Evolutionary conservation across 2,888 invertebrate species (phyloP), one percentile per base, ranked within the genome.

Genomic region (Acanthococcus lagerstroemiae): DNA sequence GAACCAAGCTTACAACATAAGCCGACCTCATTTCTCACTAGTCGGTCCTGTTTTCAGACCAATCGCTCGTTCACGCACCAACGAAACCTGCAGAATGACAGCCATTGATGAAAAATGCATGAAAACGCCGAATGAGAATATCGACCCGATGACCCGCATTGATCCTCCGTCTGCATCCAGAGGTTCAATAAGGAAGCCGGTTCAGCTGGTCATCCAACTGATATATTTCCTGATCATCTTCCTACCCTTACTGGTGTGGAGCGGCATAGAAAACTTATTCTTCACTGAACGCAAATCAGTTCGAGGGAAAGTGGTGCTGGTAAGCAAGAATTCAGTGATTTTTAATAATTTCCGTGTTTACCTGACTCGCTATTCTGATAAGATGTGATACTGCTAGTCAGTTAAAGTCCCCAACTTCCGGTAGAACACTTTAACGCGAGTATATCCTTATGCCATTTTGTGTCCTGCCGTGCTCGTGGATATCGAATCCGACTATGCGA

Each of bases 281-380:
- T 54, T 63, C 4, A 6, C n/a, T 6, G 21, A 63, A 25, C 52
- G 37, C 0, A 70, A 70, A 45, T 68, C 68, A 9, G 52, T 70
- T 25, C 56, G 65, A 9, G 69, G 58, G 9, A 68, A 68, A 48
- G 69, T 70, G 1, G 69, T 68, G 17, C 15, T 70, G 67, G 70
- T 70, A 67, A 57, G 67, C 65, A 27, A 37, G 12, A 2, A 6
- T 9, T 3, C 12, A 1, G n/a, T 15, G 1, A 37, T n/a, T 37
- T 1, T 9, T 37, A 37, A 37, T 3, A n/a, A 30, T 37, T 15
- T 15, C 2, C n/a, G 37, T 30, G 15, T 37, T 37, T 3, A 2
- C 37, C 37, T 15, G n/a, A 37, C n/a, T 37, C 12, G 3, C 37
- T 37, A n/a, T n/a, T n/a, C n/a, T n/a, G n/a, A n/a, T n/a, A n/a